These are phyloP conservation scores for Melanchra persicariae DNA, from an alignment of 2,888 invertebrate genomes.

Conservation along the genomic window DNA sequence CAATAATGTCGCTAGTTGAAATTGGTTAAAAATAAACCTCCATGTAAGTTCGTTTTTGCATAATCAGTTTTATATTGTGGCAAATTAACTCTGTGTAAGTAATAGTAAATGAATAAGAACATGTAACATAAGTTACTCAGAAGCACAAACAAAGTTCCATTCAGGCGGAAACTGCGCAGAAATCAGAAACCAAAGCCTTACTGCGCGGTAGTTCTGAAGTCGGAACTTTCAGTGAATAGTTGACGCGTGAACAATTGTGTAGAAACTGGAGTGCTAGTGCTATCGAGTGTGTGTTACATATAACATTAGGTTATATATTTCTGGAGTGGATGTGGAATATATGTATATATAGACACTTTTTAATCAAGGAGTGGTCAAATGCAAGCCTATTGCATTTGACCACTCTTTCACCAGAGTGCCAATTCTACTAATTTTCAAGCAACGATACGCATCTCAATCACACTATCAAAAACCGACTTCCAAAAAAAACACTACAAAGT, in stretches of 20 bases:
- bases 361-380: too few species aligned
- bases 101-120: neutral
- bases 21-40: too few species aligned
- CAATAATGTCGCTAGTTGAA: too few species aligned
- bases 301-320: neutral
- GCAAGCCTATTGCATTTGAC: too few species aligned
- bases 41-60: too few species aligned
- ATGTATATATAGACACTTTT: too few species aligned
- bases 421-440: too few species aligned
- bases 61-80: neutral
- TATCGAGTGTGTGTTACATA: neutral
- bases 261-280: neutral
- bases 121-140: neutral
- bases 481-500: too few species aligned
- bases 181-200: slow-evolving; percentile 9
- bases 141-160: slow-evolving; percentile 12
- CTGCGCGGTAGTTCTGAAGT: slow-evolving; percentile 8
- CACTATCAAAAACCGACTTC: too few species aligned
- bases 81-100: neutral
- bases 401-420: too few species aligned
- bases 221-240: slow-evolving; percentile 25
- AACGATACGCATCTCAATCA: too few species aligned
- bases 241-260: slow-evolving; percentile 19
- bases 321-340: neutral
- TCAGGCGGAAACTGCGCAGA: neutral